Evolutionary conservation across 1,140 invertebrate species (phyloP).

Genomic region (Periplaneta americana): DNA sequence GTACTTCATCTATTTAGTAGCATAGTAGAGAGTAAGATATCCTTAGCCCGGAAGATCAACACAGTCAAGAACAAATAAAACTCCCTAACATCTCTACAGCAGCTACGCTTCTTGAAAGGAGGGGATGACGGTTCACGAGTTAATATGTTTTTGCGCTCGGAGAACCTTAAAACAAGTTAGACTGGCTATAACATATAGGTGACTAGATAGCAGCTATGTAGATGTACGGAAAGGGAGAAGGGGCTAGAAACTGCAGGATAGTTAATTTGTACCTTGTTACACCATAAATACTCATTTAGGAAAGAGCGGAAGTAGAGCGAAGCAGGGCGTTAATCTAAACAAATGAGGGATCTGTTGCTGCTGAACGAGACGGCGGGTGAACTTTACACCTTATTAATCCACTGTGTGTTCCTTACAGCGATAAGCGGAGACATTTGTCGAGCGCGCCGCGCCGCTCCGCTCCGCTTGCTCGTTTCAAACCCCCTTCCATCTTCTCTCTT

Average conservation of each 20-base stretch:
- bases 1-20: too few species aligned
- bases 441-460: not conserved
- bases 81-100: too few species aligned
- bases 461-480: too few species aligned
- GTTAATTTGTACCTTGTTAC: not conserved
- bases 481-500: too few species aligned
- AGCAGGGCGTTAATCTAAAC: not conserved
- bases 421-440: not conserved
- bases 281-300: not conserved
- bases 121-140: not conserved
- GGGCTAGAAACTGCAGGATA: not conserved
- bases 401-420: not conserved
- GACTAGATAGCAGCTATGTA: not conserved
- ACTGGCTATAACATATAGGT: not conserved
- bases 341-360: not conserved
- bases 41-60: too few species aligned
- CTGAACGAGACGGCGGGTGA: not conserved
- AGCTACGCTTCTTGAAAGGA: not conserved
- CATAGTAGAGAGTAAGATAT: too few species aligned
- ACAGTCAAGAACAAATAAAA: not conserved
- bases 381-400: not conserved
- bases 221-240: not conserved
- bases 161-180: too few species aligned
- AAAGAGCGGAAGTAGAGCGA: not conserved
- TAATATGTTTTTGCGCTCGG: not conserved